These are phyloP conservation scores for Atherinomorus stipes DNA, from an alignment of 2,113 vertebrate species.

Conservation along the genomic window DNA sequence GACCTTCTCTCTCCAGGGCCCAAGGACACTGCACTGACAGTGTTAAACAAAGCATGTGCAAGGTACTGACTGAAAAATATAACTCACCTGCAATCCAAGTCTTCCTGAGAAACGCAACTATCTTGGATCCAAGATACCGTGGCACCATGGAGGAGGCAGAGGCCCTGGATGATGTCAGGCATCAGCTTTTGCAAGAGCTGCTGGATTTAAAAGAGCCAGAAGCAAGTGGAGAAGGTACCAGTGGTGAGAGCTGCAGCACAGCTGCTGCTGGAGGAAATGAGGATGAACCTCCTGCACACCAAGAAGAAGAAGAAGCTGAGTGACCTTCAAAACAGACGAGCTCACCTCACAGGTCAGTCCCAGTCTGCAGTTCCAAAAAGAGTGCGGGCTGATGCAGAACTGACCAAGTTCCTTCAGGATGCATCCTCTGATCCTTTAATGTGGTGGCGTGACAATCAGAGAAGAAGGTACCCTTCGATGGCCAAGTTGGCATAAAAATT, in stretches of 20 bases:
- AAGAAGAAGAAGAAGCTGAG: slow-evolving; percentile 1
- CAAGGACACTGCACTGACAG: no score
- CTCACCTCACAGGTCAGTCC: background rate
- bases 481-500: background rate
- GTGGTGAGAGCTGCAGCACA: background rate
- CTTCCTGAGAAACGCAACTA: no score
- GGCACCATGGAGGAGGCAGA: no score
- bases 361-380: background rate
- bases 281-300: background rate
- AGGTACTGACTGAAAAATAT: no score
- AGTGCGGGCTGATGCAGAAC: no score
- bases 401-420: slow-evolving; percentile 2
- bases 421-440: background rate
- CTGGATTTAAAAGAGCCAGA: slow-evolving; percentile 6
- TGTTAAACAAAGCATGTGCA: no score
- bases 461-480: background rate
- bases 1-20: no score
- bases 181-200: no score
- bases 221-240: slow-evolving; percentile 7
- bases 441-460: background rate
- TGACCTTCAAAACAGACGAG: slow-evolving; percentile 6
- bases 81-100: no score
- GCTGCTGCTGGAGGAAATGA: background rate
- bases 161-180: no score
- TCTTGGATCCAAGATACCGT: no score